These are phyloP conservation scores for Stichodactyla helianthus DNA, from an alignment of 64 coral and sea anemone species.

Conservation along the genomic window DNA sequence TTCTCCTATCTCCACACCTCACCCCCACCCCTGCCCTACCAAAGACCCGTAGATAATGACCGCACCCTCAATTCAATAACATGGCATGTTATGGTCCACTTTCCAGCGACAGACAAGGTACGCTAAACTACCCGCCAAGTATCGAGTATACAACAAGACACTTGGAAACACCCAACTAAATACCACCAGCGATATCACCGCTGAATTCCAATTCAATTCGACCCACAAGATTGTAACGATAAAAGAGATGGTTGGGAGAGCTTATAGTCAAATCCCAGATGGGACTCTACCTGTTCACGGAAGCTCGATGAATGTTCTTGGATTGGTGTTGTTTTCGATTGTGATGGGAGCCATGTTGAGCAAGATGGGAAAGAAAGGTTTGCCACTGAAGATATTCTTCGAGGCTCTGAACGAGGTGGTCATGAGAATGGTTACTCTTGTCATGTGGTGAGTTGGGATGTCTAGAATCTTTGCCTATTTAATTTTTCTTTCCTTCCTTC, in stretches of 20 bases:
- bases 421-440: slow-evolving; percentile 83
- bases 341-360: slow-evolving; percentile 75
- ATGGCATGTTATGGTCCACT: background rate
- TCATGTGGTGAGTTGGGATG: slow-evolving; percentile 76
- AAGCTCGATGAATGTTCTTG: slow-evolving; percentile 73
- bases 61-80: background rate
- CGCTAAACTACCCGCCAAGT: background rate
- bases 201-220: background rate
- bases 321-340: slow-evolving; percentile 75
- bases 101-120: background rate
- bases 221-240: slow-evolving; percentile 14
- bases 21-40: too few species aligned
- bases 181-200: background rate
- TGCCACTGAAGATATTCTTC: slow-evolving; percentile 76
- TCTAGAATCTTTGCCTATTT: too few species aligned
- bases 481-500: too few species aligned
- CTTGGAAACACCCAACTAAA: background rate
- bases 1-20: too few species aligned
- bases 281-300: slow-evolving; percentile 6
- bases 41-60: too few species aligned
- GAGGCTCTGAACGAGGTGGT: slow-evolving; percentile 78
- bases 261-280: background rate
- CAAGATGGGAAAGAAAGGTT: slow-evolving; percentile 70
- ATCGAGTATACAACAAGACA: slow-evolving; percentile 18
- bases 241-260: background rate